Evolutionary conservation across 2,888 invertebrate genomes (phyloP).

Genomic region (Lacanobia wlatinum): DNA sequence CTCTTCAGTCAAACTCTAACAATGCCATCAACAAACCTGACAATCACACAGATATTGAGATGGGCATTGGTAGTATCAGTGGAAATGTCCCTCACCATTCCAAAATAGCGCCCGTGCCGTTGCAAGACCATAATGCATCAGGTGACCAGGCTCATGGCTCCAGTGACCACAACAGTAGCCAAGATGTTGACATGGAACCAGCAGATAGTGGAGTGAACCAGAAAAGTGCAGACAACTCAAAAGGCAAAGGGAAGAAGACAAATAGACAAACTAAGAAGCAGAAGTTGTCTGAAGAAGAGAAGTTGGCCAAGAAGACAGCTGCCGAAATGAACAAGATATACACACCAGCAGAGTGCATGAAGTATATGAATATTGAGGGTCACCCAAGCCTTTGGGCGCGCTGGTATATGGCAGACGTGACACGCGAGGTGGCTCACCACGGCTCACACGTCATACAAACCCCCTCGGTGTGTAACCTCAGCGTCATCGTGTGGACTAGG

Average conservation of each 20-base stretch:
- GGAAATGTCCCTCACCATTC: too few relatives aligned
- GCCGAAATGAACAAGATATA: conserved; percentile 75
- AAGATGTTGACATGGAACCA: not conserved
- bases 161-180: not conserved
- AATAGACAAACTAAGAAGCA: conserved; percentile 51
- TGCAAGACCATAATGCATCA: too few relatives aligned
- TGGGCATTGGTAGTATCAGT: too few relatives aligned
- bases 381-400: conserved; percentile 77
- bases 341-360: conserved; percentile 88
- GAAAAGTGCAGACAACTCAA: conserved; percentile 19
- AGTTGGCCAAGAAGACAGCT: conserved; percentile 64
- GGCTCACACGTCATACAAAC: too few relatives aligned
- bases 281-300: conserved; percentile 69
- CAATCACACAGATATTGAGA: too few relatives aligned
- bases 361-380: conserved; percentile 85
- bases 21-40: too few relatives aligned
- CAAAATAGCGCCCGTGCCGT: too few relatives aligned
- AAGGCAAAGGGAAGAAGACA: conserved; percentile 55
- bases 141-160: too few relatives aligned
- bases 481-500: conserved; percentile 75
- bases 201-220: not conserved
- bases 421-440: conserved; percentile 70
- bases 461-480: too few relatives aligned
- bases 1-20: too few relatives aligned
- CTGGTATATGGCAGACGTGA: conserved; percentile 78